Conservation (phyloP, 2,888 invertebrate species). For the Pristionchus entomophagus region DNA sequence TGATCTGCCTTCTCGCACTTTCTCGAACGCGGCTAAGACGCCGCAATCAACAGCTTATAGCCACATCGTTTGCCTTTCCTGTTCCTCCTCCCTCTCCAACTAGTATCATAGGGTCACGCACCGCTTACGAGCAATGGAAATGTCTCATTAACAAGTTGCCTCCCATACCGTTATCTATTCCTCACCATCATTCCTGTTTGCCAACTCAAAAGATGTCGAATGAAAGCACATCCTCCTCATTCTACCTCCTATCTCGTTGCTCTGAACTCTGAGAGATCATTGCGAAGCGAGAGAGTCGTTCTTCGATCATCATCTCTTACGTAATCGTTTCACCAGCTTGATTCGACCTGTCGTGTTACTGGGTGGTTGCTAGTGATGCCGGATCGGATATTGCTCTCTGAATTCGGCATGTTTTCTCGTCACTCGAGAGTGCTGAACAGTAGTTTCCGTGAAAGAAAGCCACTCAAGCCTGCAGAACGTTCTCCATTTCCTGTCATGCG, state of each 20-base stretch:
- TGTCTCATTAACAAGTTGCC: slow-evolving; percentile 39
- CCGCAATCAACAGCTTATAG: too few species aligned
- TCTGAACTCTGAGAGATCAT: too few species aligned
- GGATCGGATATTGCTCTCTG: neutral
- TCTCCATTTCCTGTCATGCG: neutral
- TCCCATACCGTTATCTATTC: neutral
- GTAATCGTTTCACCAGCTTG: too few species aligned
- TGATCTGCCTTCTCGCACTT: too few species aligned
- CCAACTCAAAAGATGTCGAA: too few species aligned
- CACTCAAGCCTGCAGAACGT: neutral
- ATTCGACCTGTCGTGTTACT: neutral
- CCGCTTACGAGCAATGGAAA: neutral
- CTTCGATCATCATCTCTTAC: too few species aligned
- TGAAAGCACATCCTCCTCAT: too few species aligned
- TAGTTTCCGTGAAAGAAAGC: too few species aligned
- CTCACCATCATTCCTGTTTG: slow-evolving; percentile 6
- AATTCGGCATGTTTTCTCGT: neutral
- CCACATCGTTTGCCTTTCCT: neutral
- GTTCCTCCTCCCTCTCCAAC: neutral
- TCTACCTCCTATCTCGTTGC: too few species aligned
- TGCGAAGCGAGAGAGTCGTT: too few species aligned
- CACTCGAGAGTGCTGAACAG: too few species aligned
- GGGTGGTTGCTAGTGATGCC: neutral
- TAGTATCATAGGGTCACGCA: slow-evolving; percentile 9
- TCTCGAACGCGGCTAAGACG: neutral